phyloP scores from a whole-genome alignment of 2,113 vertebrate species.

The Crotalus viridis region DNA sequence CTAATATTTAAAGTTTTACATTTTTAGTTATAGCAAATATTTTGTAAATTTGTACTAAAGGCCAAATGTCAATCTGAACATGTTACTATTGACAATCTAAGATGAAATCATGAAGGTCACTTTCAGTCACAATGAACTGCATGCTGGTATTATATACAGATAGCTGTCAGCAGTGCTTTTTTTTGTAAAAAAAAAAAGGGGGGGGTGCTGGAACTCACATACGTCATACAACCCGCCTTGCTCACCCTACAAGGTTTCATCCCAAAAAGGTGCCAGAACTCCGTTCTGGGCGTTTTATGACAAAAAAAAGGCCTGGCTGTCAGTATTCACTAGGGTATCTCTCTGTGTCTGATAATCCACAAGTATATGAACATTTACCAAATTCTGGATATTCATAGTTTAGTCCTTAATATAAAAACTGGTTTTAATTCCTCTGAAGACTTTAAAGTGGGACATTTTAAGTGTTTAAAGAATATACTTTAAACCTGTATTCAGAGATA shows the following conservation, averaged over 20 bases:
- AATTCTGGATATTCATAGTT: not conserved
- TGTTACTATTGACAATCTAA: not conserved
- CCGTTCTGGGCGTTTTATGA: no score
- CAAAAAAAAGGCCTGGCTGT: no score
- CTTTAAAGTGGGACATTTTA: not conserved
- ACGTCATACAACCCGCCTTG: no score
- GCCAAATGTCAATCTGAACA: not conserved
- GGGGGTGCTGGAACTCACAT: no score
- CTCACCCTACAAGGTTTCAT: no score
- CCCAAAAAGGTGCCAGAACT: no score
- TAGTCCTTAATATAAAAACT: not conserved
- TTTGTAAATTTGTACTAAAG: not conserved
- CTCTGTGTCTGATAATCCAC: not conserved
- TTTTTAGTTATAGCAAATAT: not conserved
- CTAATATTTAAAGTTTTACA: not conserved
- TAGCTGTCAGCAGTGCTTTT: not conserved
- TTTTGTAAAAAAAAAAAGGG: no score
- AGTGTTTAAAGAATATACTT: not conserved
- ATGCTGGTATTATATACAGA: not conserved
- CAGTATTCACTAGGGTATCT: not conserved
- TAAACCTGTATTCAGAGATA: not conserved
- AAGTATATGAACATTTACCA: not conserved
- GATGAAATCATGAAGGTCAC: not conserved
- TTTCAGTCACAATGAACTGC: not conserved
- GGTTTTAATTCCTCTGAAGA: not conserved